Evolutionary conservation across 1,140 invertebrate species (phyloP), one percentile per base, ranked within the genome.

Genomic region (Agrypnia vestita): DNA sequence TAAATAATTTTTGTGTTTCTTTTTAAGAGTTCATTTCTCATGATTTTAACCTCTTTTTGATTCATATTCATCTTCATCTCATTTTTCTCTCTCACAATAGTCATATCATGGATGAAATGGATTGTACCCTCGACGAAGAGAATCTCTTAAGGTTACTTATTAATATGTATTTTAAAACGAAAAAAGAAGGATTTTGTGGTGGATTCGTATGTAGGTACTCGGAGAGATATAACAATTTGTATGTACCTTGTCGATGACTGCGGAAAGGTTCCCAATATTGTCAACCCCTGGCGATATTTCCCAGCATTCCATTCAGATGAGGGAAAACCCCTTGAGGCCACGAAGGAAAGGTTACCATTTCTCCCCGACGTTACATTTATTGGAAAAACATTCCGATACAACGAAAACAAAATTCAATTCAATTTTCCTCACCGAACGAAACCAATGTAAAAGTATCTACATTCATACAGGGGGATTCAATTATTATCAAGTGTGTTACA

Each of bases 371-470:
- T 80, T 82, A 82, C 81, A 82, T 82, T 82, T 82, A 82, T 82
- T 82, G 81, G 81, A 82, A 82, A 82, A 82, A 82, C 81, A 82
- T 82, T 82, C 76, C 81, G 81, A 82, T 82, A 82, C 81, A 82
- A 82, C 74, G 78, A 82, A 82, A 82, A 82, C 81, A 82, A 82
- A 82, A 82, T 82, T 82, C 81, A 82, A 82, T 82, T 82, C 81
- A 79, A 82, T 82, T 82, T 82, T 82, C 78, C 79, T 82, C 81
- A 69, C 62, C 15, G 43, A 78, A 56, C 43, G 12, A 71, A 15
- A 69, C 44, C 64, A 47, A 47, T 69, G 43, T 35, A 47, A 21
- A 64, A 64, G 61, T 64, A 35, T 64, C 61, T 64, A 25, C 0
- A n/a, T 21, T 10, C 15, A n/a, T 35, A 64, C 61, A 64, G 61